Evolutionary conservation across 2,113 vertebrate species (phyloP).

Genomic region (Eulacestoma nigropectus): DNA sequence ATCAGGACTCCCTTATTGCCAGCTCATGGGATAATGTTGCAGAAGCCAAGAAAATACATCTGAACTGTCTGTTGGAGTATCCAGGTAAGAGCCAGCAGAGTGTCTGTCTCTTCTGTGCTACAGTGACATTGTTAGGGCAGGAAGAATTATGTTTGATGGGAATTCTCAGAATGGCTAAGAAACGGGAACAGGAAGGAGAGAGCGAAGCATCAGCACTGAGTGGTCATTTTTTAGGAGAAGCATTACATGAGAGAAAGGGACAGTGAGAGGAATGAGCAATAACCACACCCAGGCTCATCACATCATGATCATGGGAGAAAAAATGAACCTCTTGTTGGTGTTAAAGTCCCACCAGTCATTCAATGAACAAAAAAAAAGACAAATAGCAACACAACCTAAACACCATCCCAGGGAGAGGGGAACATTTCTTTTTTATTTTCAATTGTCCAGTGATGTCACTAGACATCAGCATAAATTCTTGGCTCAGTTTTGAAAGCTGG

Average conservation of each 20-base stretch:
- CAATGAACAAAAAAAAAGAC: neutral
- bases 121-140: neutral
- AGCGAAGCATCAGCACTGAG: neutral
- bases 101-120: neutral
- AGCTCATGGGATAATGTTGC: neutral
- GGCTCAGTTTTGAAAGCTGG: neutral
- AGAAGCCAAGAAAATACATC: conserved; percentile 12
- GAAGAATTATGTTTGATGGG: neutral
- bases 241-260: neutral
- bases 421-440: neutral
- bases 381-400: neutral
- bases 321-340: neutral
- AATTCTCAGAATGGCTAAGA: neutral
- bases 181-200: neutral
- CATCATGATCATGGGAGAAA: neutral
- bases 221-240: neutral
- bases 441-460: neutral
- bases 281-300: neutral
- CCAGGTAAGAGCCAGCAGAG: neutral
- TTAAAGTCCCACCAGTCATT: neutral
- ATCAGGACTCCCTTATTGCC: neutral
- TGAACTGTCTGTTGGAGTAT: neutral
- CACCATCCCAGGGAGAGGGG: neutral
- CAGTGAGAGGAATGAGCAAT: neutral
- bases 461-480: neutral